Base-by-base conservation (phyloP, 2,797 vertebrate species). In the Molossus molossus region DNA sequence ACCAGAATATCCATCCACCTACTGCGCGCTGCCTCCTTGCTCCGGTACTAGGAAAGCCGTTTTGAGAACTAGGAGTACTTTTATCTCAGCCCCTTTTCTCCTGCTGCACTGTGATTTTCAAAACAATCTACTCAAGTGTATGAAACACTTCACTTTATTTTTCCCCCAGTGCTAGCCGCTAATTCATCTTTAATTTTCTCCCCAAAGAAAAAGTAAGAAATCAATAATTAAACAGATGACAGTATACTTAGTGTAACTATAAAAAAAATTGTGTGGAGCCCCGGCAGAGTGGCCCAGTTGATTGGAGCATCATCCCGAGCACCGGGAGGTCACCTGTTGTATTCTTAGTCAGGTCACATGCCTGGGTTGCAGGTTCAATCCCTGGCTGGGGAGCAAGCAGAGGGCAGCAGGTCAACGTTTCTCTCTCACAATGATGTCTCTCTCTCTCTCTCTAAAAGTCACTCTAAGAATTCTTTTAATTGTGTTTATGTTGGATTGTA, bases 181-280 rank as follows among this genome's bases (percentile, higher is more conserved):
- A 53, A 14, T 40, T 75, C 11, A 64, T 76, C 69, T 94, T 84
- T 70, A 94, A 95, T 58, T 76, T 79, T 90, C 76, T 92, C 45
- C 55, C 33, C 12, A 76, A 25, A 29, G 87, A 18, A 93, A 87
- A 80, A 73, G 23, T 48, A 90, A 92, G 10, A 89, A 85, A 84
- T 70, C 20, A 25, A 60, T 94, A 62, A 80, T 90, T 94, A 17
- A 67, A 86, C 17, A 53, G 1, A 72, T 5, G 55, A 86, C 89
- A 81, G 17, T 87, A 64, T 75, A 77, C 58, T 88, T n/a, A 64
- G 5, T 25, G 21, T 27, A 96, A 57, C 23, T 72, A 48, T 33
- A 76, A 77, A 40, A 33, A 33, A 67, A 9, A 1, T 33, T 18
- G 12, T 37, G 18, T 69, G 33, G 33, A 55, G 6, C n/a, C n/a